phyloP scores from a whole-genome alignment of 2,888 invertebrate genomes.

The Ischnura elegans region DNA sequence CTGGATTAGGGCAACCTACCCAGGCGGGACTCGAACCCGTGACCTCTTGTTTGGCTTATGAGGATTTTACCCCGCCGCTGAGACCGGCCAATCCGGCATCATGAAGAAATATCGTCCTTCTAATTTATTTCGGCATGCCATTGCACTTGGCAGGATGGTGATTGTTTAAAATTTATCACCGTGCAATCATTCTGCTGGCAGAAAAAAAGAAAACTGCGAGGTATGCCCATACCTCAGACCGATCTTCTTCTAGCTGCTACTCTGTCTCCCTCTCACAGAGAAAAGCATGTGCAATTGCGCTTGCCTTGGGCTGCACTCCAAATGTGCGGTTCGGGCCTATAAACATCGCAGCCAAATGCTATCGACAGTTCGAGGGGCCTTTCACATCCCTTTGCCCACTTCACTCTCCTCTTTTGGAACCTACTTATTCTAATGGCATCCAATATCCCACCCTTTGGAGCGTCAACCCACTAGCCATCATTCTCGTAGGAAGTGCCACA shows the following conservation, averaged over 20 bases:
- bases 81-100: too few species aligned
- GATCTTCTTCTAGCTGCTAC: neutral
- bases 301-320: slow-evolving; percentile 3
- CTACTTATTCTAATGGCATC: slow-evolving; percentile 59
- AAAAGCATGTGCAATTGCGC: neutral
- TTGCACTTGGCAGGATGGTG: neutral
- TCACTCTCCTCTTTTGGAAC: neutral
- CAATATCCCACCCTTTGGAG: neutral
- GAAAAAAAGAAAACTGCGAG: neutral
- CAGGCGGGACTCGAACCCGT: too few species aligned
- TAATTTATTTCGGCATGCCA: neutral
- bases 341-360: slow-evolving; percentile 13
- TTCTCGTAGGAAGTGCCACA: slow-evolving; percentile 13
- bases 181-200: neutral
- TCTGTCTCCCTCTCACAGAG: neutral
- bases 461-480: neutral
- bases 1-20: too few species aligned
- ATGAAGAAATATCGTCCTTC: neutral
- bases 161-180: neutral
- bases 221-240: neutral
- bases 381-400: neutral
- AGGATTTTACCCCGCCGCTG: too few species aligned
- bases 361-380: slow-evolving; percentile 24
- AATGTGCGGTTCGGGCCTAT: neutral
- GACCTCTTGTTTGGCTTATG: too few species aligned